Base-by-base conservation (phyloP, 2,888 invertebrate species). In the Xylota sylvarum region DNA sequence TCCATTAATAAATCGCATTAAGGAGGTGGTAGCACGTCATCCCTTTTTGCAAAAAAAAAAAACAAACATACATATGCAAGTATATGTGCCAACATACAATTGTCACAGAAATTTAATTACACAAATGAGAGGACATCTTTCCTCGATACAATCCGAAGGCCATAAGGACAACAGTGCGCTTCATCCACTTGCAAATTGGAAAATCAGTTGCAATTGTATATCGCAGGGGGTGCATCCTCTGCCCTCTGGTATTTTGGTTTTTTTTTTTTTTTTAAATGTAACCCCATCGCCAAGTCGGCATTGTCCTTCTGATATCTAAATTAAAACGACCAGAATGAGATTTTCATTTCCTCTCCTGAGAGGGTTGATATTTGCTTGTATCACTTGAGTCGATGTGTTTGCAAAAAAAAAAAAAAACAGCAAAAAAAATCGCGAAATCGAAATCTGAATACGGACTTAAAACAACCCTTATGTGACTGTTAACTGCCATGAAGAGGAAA, bases 1-100 rank as follows among this genome's bases (percentile, higher is more conserved):
- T 86, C 86, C 86, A 86, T 86, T 82, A 86, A 86, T 86, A 78
- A 86, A 86, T 86, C 86, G 82, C 56, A 86, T 86, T 78, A 82
- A 82, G 56, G 70, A 77, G 67, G 55, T 81, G 81, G 52, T 58
- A 52, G 32, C 55, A 3, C 23, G 55, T 74, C 80, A 65, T 80
- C 80, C 74, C 70, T 62, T 43, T 30, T 37, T 52, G n/a, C 14
- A 5, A 17, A 4, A 14, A n/a, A 43, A 30, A 27, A 62, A 14
- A 52, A 40, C 12, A 32, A 43, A 70, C 70, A 52, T 77, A n/a
- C n/a, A n/a, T n/a, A n/a, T n/a, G n/a, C n/a, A n/a, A n/a, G n/a
- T n/a, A n/a, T n/a, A n/a, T n/a, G n/a, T n/a, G n/a, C 60, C 48
- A 78, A 67, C 23, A 23, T 65, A 19, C 14, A 9, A 73, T 56